Base-by-base conservation (phyloP, 2,888 invertebrate species). In the Darwinula stevensoni region DNA sequence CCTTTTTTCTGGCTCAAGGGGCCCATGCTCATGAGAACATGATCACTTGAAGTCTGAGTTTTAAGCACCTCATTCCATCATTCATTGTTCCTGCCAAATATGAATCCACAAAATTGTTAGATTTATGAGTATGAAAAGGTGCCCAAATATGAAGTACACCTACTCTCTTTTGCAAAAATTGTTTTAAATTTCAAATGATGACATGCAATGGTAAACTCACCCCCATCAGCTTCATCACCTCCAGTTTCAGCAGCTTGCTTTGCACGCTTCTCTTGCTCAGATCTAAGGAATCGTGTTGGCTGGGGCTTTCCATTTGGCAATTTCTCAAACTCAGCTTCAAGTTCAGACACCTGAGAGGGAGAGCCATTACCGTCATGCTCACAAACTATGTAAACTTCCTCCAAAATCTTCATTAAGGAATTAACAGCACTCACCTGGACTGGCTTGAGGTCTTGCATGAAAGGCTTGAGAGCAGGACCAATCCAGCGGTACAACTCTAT, bases 401-500 rank as follows among this genome's bases (percentile, higher is more conserved):
- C 22, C n/a, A n/a, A n/a, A 18, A 18, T 9, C 22, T 18, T 9
- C n/a, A 18, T 18, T 18, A 9, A 18, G 6, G n/a, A 18, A 9
- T 9, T 6, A 18, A 18, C 6, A 18, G 6, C 22, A 18, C 39
- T 37, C 40, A 61, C 57, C 44, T 82, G 75, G 1, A 88, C 72
- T 2, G 86, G 74, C 47, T 91, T 88, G 13, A 91, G 57, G 18
- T 67, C 63, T 14, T 69, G 62, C 37, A 88, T 63, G 48, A 84
- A 84, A 2, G 76, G 67, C 47, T 73, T 75, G 39, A 84, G 59
- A 1, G 76, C 73, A 6, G 61, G 53, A 1, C 75, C 73, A 37
- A 76, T 66, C 84, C 84, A 86, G 41, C 80, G 65, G 54, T 75
- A 86, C 52, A 88, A 70, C 54, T 91, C 91, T 36, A 88, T 59